A percentile compares a stretch with the other conserved stretches of the same genome.
These are phyloP conservation scores for Furnarius figulus DNA, from an alignment of 2,113 vertebrate genomes.

Conservation along the genomic window DNA sequence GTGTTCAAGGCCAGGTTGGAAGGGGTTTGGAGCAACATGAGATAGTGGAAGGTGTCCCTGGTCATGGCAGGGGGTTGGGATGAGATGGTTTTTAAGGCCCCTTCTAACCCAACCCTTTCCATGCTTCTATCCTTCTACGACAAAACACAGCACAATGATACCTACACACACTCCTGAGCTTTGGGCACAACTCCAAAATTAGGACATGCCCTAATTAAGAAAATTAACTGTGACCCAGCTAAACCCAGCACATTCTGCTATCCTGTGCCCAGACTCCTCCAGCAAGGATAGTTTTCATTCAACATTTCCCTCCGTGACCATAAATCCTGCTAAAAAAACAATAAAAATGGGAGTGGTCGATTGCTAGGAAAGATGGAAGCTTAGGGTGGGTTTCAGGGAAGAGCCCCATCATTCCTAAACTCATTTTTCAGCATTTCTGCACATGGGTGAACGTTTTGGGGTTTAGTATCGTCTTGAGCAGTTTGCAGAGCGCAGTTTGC, in stretches of 20 bases:
- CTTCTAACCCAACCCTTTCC: background rate
- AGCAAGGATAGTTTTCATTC: background rate
- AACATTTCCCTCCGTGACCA: background rate
- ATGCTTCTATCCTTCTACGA: background rate
- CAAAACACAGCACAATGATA: background rate
- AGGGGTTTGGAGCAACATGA: accelerated
- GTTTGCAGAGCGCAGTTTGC: background rate
- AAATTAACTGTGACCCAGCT: background rate
- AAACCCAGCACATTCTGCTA: background rate
- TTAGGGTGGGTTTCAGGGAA: background rate
- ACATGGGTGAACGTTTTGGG: background rate
- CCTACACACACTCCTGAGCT: accelerated
- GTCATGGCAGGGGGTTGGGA: background rate
- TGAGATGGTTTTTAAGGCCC: background rate
- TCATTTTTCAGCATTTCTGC: background rate
- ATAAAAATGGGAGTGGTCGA: background rate
- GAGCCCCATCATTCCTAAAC: background rate
- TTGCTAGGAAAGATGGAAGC: background rate
- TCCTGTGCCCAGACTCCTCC: background rate
- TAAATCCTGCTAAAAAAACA: background rate
- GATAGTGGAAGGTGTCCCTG: background rate
- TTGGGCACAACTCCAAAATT: background rate
- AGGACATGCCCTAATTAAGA: background rate
- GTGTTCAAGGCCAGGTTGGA: background rate
- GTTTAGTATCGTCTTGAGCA: background rate